These are phyloP conservation scores for Triops longicaudatus DNA, from an alignment of 1,140 invertebrate species.

Conservation along the genomic window DNA sequence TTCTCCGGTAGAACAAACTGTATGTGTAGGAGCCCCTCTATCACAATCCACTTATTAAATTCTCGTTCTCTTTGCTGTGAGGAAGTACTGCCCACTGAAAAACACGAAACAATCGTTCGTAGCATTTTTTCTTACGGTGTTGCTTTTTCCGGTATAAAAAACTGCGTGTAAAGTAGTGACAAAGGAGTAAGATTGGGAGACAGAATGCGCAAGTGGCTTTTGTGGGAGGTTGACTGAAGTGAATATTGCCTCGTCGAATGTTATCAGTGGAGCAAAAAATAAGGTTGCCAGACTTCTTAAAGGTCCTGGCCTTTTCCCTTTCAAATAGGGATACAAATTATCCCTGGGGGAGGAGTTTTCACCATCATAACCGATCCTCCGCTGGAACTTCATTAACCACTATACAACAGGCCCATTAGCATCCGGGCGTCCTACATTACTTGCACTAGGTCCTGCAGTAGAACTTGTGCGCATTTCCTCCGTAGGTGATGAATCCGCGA, in stretches of 20 bases:
- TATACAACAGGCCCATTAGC: not conserved
- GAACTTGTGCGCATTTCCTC: constrained; percentile 45
- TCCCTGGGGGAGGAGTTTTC: not conserved
- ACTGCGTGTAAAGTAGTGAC: not conserved
- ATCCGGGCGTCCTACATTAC: not conserved
- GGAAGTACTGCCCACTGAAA: not conserved
- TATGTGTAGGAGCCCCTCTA: not conserved
- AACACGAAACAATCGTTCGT: not conserved
- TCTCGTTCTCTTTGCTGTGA: not conserved
- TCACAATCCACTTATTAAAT: constrained; percentile 13
- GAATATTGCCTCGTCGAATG: constrained; percentile 12
- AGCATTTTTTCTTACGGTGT: not conserved
- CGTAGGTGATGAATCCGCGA: constrained; percentile 45
- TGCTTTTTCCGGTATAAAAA: not conserved
- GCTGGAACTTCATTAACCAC: not conserved
- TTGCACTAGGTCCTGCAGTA: constrained; percentile 31
- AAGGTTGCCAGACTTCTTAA: not conserved
- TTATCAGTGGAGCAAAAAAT: not conserved
- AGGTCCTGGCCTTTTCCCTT: not conserved
- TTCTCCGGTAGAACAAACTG: not conserved
- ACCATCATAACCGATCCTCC: not conserved
- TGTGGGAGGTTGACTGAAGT: not conserved
- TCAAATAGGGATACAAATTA: not conserved
- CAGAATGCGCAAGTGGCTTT: not conserved
- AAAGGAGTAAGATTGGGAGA: not conserved